These are phyloP conservation scores for Sciurus carolinensis DNA, from an alignment of 2,797 vertebrate species.

Conservation along the genomic window DNA sequence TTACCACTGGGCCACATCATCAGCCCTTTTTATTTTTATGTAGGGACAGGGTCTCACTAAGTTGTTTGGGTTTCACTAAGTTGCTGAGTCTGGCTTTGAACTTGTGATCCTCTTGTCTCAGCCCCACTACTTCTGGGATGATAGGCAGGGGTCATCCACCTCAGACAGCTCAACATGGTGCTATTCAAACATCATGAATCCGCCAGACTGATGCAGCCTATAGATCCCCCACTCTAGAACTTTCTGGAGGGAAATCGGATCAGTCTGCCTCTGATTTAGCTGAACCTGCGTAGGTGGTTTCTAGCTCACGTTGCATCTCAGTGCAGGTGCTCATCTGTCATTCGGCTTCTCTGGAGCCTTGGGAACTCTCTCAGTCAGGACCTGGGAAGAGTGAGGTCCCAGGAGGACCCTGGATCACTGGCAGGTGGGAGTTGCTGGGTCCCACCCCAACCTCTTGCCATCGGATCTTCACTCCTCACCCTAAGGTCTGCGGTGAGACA, in stretches of 20 bases:
- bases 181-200: background rate
- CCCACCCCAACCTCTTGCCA: background rate
- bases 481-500: background rate
- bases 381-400: background rate
- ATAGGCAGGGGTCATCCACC: too few species aligned
- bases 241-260: background rate
- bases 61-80: background rate
- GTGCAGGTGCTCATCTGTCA: background rate
- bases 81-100: background rate
- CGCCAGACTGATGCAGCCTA: background rate
- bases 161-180: background rate
- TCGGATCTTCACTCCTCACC: fast-evolving
- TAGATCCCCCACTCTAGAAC: background rate
- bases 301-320: background rate
- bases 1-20: background rate
- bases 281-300: background rate
- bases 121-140: too few species aligned
- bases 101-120: background rate
- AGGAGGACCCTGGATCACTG: background rate
- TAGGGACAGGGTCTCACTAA: background rate
- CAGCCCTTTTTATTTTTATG: background rate
- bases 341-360: constrained; percentile 7
- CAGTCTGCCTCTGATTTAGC: background rate
- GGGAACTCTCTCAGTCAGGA: background rate
- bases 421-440: background rate